Evolutionary conservation across 2,113 vertebrate species (phyloP), one percentile per base, ranked within the genome.

Genomic region (Lepidothrix coronata): DNA sequence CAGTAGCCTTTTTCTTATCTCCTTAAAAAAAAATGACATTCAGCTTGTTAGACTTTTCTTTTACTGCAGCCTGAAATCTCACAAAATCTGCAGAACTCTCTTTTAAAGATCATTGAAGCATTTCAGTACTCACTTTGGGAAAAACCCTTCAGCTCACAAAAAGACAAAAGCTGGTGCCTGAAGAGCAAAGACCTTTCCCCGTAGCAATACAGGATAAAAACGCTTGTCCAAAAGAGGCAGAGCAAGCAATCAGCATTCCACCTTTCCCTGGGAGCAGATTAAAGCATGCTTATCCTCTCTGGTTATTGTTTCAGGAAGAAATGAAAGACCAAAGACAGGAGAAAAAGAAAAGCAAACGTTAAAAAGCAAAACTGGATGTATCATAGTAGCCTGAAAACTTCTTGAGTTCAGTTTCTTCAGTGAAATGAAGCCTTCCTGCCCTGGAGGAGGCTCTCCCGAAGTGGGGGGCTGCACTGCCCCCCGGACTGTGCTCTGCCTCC

Each of bases 11-110:
- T 98, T 97, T 91, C 94, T 97, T 96, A 96, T 97, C 91, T 91
- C 91, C 89, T 96, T 70, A 62, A 94, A 96, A 97, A 97, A 95
- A 96, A 95, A 91, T 85, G 96, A 93, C 97, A 98, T 98, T 96
- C 96, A 73, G 90, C 80, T 85, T 96, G 88, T 96, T 95, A 96
- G 91, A 37, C 77, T 88, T 96, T 94, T 86, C 82, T 88, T 84
- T 94, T 61, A 48, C 46, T 76, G 75, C 67, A 62, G 82, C 82
- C 89, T 87, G 71, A 92, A 61, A 76, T 79, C 81, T 86, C 65
- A 82, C 58, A 49, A 85, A 63, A 63, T 88, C 91, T 55, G 48
- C 85, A 37, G 48, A 59, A 87, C 55, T 54, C 76, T 80, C 89
- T 95, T 95, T 76, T 58, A 37, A 93, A 94, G 80, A 91, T 79